Conservation (phyloP, 2,888 invertebrate species). For the Carabus problematicus region DNA sequence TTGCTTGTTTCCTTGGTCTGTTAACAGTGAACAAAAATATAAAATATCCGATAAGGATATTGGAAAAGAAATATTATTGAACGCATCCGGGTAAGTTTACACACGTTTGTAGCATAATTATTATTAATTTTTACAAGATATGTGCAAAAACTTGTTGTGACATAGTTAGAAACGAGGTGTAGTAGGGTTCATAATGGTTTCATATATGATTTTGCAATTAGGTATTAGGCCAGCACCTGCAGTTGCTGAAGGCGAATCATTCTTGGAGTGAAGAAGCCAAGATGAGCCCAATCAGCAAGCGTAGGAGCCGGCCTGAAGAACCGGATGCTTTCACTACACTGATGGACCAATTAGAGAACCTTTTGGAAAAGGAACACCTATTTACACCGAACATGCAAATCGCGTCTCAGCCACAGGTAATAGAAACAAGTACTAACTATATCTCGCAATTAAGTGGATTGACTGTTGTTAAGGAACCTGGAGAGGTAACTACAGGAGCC, state of each 20-base stretch:
- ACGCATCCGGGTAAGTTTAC: conserved; percentile 47
- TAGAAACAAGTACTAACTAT: too few relatives aligned
- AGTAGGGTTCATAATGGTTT: neutral
- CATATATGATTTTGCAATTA: conserved; percentile 6
- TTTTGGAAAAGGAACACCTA: conserved; percentile 52
- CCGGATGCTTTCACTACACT: conserved; percentile 55
- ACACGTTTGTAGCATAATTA: neutral
- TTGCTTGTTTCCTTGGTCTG: too few relatives aligned
- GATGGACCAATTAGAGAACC: conserved; percentile 53
- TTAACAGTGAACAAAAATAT: too few relatives aligned
- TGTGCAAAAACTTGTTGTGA: neutral
- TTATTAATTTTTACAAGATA: neutral
- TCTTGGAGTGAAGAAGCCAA: conserved; percentile 41
- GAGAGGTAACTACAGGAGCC: conserved; percentile 78
- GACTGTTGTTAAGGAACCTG: conserved; percentile 50
- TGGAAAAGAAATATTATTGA: too few relatives aligned
- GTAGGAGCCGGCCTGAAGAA: conserved; percentile 55
- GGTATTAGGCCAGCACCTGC: conserved; percentile 39
- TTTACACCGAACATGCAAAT: conserved; percentile 51
- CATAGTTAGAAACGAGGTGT: neutral
- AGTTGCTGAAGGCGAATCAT: conserved; percentile 43
- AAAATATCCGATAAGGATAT: too few relatives aligned
- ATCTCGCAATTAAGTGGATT: neutral
- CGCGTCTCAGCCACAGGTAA: conserved; percentile 44
- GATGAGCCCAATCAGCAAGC: conserved; percentile 55